Conservation (phyloP, 2,888 invertebrate species). For the Nephrotoma guestfalica region DNA sequence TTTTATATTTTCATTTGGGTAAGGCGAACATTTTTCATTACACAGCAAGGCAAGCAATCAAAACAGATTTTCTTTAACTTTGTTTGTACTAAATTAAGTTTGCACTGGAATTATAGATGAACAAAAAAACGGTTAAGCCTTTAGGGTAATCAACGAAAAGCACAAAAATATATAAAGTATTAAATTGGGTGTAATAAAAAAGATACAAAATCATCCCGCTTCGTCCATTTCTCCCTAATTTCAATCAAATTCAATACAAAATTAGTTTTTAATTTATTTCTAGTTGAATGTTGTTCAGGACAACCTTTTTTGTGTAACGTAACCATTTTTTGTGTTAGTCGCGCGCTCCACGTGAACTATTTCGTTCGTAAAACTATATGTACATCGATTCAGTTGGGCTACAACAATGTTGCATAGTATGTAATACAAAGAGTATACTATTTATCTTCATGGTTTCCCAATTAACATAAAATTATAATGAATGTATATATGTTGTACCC, state of each 20-base stretch:
- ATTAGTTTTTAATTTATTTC: neutral
- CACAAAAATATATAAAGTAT: neutral
- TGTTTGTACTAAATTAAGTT: neutral
- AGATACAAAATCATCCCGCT: neutral
- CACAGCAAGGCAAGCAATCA: neutral
- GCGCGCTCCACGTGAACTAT: neutral
- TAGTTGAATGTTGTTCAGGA: neutral
- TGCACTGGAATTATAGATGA: neutral
- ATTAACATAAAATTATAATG: neutral
- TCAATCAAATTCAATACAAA: neutral
- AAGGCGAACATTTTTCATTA: neutral
- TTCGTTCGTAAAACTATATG: no score
- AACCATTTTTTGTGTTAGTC: neutral
- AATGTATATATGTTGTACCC: neutral
- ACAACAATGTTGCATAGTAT: no score
- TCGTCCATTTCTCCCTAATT: neutral
- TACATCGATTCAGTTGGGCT: neutral
- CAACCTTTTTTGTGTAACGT: neutral
- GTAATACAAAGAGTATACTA: neutral
- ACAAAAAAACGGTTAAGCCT: neutral
- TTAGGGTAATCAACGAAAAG: neutral
- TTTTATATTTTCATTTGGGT: neutral
- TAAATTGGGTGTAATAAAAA: neutral
- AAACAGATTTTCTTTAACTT: neutral
- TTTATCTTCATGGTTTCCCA: neutral